phyloP scores from a whole-genome alignment of 2,113 vertebrate species.

The Bathybates hornii region DNA sequence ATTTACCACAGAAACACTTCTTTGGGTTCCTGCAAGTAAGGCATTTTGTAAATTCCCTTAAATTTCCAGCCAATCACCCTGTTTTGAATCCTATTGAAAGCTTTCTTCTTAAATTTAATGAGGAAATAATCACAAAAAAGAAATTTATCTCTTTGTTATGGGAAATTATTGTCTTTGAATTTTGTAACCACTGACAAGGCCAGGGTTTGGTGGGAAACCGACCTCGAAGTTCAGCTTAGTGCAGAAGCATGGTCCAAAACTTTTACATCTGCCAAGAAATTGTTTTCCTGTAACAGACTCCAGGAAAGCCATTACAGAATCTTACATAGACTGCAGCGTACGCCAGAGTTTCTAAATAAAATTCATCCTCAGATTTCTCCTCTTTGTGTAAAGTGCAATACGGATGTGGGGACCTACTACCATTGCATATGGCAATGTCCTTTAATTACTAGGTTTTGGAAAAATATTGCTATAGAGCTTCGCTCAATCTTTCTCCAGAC shows the following conservation, averaged over 20 bases:
- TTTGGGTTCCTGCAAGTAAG: background rate
- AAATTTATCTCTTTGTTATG: background rate
- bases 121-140: background rate
- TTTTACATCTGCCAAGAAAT: background rate
- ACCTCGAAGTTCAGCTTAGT: background rate
- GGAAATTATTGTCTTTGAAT: too few relatives aligned
- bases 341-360: background rate
- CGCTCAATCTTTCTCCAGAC: too few relatives aligned
- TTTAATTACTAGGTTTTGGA: too few relatives aligned
- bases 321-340: background rate
- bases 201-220: rapidly evolving
- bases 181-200: background rate
- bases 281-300: background rate
- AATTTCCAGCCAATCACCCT: background rate
- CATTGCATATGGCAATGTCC: too few relatives aligned
- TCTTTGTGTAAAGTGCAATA: too few relatives aligned
- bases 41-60: background rate
- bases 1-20: background rate
- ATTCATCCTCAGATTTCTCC: too few relatives aligned
- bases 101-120: too few relatives aligned
- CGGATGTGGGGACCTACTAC: too few relatives aligned
- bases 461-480: too few relatives aligned
- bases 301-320: background rate
- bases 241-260: background rate
- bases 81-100: too few relatives aligned